Evolutionary conservation across 2,113 vertebrate genomes (phyloP).

Genomic region (Phylloscopus trochiloides): DNA sequence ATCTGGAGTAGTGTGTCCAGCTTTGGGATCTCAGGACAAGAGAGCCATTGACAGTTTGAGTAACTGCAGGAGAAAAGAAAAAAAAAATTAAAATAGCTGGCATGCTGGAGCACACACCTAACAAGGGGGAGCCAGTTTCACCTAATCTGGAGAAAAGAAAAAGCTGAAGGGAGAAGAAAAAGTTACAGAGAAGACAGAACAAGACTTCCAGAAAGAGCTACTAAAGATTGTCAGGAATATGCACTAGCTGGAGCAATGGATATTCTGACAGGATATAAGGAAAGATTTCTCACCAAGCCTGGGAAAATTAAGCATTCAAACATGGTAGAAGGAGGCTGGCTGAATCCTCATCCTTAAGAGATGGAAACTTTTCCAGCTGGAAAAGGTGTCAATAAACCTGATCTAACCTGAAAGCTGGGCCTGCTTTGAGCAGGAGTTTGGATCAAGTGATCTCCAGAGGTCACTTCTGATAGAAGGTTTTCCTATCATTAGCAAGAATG

Average conservation of each 20-base stretch:
- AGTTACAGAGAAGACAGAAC: not conserved
- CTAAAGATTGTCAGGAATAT: not conserved
- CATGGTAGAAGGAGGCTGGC: not conserved
- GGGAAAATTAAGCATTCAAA: not conserved
- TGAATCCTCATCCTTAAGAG: not conserved
- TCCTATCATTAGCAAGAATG: not conserved
- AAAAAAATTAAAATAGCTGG: not conserved
- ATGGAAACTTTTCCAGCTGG: not conserved
- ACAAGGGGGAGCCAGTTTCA: not conserved
- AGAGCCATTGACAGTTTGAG: not conserved
- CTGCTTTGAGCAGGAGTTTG: not conserved
- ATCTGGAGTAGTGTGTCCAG: not conserved
- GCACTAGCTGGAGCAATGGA: not conserved
- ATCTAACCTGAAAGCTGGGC: not conserved
- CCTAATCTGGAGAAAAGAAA: not conserved
- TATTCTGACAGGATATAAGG: not conserved
- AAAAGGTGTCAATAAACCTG: not conserved
- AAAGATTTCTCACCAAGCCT: not conserved
- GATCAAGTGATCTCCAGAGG: not conserved
- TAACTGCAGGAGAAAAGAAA: not conserved
- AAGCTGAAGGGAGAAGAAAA: not conserved
- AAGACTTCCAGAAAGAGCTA: not conserved
- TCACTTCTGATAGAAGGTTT: not conserved
- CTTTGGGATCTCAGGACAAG: not conserved
- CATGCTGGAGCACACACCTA: not conserved